phyloP scores from a whole-genome alignment of 2,888 invertebrate genomes.

The Tuberolachnus salignus region DNA sequence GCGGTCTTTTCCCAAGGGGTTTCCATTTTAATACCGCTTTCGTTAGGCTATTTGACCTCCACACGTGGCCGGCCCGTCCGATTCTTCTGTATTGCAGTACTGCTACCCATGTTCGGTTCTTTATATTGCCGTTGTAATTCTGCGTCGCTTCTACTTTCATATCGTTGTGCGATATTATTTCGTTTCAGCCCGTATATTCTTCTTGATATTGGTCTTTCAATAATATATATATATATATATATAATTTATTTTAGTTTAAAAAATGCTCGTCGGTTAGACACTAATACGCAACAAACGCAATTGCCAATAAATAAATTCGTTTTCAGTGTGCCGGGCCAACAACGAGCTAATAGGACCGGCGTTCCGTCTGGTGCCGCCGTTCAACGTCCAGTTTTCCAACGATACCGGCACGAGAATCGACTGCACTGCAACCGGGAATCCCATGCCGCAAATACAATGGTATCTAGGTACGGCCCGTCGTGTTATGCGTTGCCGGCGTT shows the following conservation, averaged over 20 bases:
- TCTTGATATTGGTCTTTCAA: too few species aligned
- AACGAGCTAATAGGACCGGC: constrained; percentile 74
- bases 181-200: too few species aligned
- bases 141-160: too few species aligned
- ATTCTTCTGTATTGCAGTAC: too few species aligned
- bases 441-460: constrained; percentile 70
- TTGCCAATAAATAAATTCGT: constrained; percentile 59
- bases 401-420: constrained; percentile 74
- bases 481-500: neutral
- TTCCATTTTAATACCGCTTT: too few species aligned
- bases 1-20: too few species aligned
- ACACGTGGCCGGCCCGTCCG: too few species aligned
- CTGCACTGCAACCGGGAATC: constrained; percentile 73
- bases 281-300: neutral
- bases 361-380: constrained; percentile 74
- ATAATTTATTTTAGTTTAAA: too few species aligned
- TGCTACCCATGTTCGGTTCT: too few species aligned
- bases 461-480: constrained; percentile 58
- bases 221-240: neutral
- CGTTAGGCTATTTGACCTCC: too few species aligned
- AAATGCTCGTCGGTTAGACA: neutral
- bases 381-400: constrained; percentile 78
- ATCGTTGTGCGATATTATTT: too few species aligned
- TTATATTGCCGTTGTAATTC: too few species aligned
- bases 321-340: constrained; percentile 66